A percentile compares a stretch with the other conserved stretches of the same genome.
phyloP scores from a whole-genome alignment of 1,140 invertebrate species.

The Drosophila yakuba region DNA sequence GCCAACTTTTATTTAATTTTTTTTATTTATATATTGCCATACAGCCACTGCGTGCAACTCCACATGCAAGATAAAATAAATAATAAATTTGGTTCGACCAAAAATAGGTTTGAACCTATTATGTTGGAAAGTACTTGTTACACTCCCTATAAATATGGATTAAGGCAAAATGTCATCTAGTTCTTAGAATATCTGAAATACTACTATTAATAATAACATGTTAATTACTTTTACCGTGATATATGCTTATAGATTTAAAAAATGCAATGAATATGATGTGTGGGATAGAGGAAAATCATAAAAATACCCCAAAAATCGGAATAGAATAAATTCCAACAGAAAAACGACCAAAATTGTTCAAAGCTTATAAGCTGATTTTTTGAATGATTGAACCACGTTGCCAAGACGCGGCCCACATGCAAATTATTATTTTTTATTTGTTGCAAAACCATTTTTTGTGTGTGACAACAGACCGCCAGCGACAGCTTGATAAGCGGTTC shows the following conservation, averaged over 20 bases:
- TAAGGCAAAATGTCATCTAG: no score
- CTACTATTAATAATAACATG: no score
- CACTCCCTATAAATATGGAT: no score
- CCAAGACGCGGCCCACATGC: slow-evolving; percentile 55
- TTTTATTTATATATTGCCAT: neutral
- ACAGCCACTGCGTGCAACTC: neutral
- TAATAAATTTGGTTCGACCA: neutral
- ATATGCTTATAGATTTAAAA: neutral
- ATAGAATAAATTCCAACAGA: slow-evolving; percentile 10
- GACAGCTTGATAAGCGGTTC: slow-evolving; percentile 72
- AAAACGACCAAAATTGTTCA: slow-evolving; percentile 15
- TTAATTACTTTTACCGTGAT: neutral
- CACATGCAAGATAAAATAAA: slow-evolving; percentile 8
- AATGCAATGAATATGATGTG: neutral
- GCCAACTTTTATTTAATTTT: slow-evolving; percentile 13
- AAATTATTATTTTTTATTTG: slow-evolving; percentile 32
- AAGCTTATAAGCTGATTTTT: slow-evolving; percentile 42
- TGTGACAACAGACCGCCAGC: slow-evolving; percentile 31
- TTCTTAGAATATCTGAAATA: no score
- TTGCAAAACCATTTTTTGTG: slow-evolving; percentile 44
- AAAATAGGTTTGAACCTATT: neutral
- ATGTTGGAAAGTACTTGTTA: no score
- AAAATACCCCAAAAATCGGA: neutral
- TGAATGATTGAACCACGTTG: slow-evolving; percentile 49
- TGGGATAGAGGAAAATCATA: slow-evolving; percentile 1